A percentile compares a stretch with the other conserved stretches of the same genome.
phyloP scores from a whole-genome alignment of 2,797 vertebrate species.

The Muscicapa striata region DNA sequence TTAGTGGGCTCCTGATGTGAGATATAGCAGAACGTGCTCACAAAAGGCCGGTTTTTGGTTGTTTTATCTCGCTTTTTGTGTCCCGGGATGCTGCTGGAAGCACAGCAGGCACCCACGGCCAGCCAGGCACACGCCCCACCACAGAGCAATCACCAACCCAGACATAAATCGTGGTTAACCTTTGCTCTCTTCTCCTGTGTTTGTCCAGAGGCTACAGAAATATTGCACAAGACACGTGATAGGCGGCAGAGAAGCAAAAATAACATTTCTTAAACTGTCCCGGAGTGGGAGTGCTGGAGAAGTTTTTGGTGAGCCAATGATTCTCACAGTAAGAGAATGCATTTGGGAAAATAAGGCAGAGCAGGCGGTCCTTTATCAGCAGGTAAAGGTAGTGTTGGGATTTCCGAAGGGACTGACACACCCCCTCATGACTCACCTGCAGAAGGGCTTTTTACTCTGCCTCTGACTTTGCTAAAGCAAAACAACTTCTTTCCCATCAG shows the following conservation, averaged over 20 bases:
- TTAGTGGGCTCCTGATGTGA: neutral
- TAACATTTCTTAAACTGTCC: neutral
- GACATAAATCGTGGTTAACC: slow-evolving; percentile 38
- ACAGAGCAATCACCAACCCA: neutral
- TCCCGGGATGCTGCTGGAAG: neutral
- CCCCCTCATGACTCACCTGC: slow-evolving; percentile 9
- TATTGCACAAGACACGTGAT: slow-evolving; percentile 32
- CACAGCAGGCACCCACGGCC: neutral
- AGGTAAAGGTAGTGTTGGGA: neutral
- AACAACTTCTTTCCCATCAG: slow-evolving; percentile 3
- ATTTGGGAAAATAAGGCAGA: neutral
- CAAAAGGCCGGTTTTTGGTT: accelerated
- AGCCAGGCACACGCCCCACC: neutral
- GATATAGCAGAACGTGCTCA: neutral
- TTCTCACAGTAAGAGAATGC: neutral
- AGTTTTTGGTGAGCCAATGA: neutral
- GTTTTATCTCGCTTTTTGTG: neutral
- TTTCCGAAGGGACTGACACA: neutral
- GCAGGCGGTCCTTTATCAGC: neutral
- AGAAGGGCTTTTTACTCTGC: neutral
- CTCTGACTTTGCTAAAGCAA: slow-evolving; percentile 19
- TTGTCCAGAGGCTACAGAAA: slow-evolving; percentile 54
- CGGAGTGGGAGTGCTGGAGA: neutral
- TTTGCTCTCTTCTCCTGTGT: slow-evolving; percentile 23
- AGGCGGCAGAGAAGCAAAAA: neutral